A percentile compares a stretch with the other conserved stretches of the same genome.
phyloP scores from a whole-genome alignment of 2,888 invertebrate genomes.

The Dendrolimus pini region DNA sequence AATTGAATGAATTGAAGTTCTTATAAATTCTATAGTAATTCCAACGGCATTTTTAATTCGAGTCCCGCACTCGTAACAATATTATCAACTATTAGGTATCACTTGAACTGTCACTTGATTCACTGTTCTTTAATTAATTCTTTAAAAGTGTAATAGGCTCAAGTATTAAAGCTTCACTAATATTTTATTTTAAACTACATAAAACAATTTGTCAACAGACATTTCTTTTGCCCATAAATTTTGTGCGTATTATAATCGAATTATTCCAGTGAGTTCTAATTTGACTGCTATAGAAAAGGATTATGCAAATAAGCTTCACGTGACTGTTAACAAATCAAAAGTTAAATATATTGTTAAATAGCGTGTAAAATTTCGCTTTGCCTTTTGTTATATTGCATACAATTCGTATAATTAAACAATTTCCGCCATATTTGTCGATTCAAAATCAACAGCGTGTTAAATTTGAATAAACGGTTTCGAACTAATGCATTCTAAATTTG shows the following conservation, averaged over 20 bases:
- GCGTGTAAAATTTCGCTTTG: conserved; percentile 55
- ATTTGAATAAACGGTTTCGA: conserved; percentile 66
- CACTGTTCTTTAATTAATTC: too few species aligned
- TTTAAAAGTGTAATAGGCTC: too few species aligned
- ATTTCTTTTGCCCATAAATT: conserved; percentile 12
- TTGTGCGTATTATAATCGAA: conserved; percentile 23
- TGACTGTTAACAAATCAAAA: conserved; percentile 51
- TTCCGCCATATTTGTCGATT: conserved; percentile 46
- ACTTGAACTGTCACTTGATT: too few species aligned
- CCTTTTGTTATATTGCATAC: conserved; percentile 49
- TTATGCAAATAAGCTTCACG: conserved; percentile 66
- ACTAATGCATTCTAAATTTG: conserved; percentile 50
- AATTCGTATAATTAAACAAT: conserved; percentile 58
- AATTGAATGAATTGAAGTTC: too few species aligned
- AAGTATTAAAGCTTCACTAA: too few species aligned
- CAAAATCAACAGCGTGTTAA: conserved; percentile 69
- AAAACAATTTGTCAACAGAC: background rate
- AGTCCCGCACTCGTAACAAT: too few species aligned
- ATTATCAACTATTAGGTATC: too few species aligned
- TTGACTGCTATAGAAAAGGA: conserved; percentile 37
- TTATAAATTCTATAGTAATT: too few species aligned
- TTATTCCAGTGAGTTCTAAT: conserved; percentile 37
- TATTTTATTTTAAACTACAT: too few species aligned
- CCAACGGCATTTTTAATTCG: too few species aligned
- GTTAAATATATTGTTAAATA: conserved; percentile 64